A percentile compares a stretch with the other conserved stretches of the same genome.
Conservation (phyloP, 1,140 invertebrate species). For the Leptinotarsa undecemlineata region DNA sequence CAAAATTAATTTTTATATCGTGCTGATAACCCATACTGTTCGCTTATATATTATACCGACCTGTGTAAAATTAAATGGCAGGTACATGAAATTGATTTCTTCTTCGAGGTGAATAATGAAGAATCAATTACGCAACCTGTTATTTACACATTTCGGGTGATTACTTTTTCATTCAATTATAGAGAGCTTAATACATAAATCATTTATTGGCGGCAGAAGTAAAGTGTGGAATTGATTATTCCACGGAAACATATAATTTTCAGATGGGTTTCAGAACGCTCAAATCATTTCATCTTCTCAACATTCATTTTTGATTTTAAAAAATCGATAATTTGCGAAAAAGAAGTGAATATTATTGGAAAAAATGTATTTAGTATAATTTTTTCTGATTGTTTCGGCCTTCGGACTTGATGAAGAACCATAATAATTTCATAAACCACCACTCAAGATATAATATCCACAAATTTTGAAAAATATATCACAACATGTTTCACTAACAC, state of each 20-base stretch:
- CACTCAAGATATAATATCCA: no score
- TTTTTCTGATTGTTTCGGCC: no score
- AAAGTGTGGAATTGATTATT: background rate
- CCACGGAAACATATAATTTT: background rate
- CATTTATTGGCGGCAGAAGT: background rate
- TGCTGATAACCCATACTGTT: background rate
- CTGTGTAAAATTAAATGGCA: background rate
- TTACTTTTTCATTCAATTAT: background rate
- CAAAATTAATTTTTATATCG: background rate
- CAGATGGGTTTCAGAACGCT: background rate
- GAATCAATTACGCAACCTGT: conserved; percentile 14
- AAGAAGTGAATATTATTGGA: no score
- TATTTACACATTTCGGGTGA: conserved; percentile 3
- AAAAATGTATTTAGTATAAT: no score
- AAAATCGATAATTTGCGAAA: no score
- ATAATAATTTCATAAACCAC: no score
- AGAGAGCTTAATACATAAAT: background rate
- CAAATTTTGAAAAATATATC: no score
- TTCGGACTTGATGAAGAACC: no score
- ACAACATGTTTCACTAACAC: no score
- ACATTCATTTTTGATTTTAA: no score
- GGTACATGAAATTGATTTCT: conserved; percentile 13
- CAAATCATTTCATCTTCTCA: background rate
- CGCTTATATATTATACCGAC: no score
- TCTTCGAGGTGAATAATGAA: conserved; percentile 7